A percentile compares a stretch with the other conserved stretches of the same genome.
phyloP scores from a whole-genome alignment of 2,113 vertebrate species.

The Myiopsitta monachus region DNA sequence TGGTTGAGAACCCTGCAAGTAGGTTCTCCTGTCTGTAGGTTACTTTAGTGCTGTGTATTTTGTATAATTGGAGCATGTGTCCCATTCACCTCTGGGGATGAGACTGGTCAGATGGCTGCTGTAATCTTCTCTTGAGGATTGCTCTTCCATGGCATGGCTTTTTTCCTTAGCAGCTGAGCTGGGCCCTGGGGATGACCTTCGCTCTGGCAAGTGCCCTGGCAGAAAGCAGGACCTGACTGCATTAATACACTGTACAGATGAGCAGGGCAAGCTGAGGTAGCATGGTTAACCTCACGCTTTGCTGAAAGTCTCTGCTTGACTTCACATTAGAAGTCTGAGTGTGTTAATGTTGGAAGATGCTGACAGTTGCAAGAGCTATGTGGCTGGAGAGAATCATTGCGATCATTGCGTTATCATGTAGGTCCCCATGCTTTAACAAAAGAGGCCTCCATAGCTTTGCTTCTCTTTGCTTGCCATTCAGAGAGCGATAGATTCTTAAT shows the following conservation, averaged over 20 bases:
- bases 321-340: neutral
- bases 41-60: neutral
- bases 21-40: neutral
- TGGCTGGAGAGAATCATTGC: neutral
- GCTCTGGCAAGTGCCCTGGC: neutral
- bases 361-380: neutral
- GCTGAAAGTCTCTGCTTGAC: neutral
- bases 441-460: neutral
- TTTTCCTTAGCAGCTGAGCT: neutral
- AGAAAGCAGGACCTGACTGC: neutral
- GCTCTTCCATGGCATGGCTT: neutral
- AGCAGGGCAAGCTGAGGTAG: neutral
- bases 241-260: neutral
- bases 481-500: neutral
- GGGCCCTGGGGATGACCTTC: too few relatives aligned
- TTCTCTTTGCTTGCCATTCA: neutral
- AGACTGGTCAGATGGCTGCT: neutral
- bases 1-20: neutral
- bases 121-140: neutral
- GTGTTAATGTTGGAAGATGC: neutral
- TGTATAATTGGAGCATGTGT: neutral
- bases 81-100: neutral
- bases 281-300: neutral
- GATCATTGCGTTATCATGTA: accelerated
- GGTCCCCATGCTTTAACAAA: neutral